Evolutionary conservation across 1,140 invertebrate species (phyloP).

Genomic region (Triops longicaudatus): DNA sequence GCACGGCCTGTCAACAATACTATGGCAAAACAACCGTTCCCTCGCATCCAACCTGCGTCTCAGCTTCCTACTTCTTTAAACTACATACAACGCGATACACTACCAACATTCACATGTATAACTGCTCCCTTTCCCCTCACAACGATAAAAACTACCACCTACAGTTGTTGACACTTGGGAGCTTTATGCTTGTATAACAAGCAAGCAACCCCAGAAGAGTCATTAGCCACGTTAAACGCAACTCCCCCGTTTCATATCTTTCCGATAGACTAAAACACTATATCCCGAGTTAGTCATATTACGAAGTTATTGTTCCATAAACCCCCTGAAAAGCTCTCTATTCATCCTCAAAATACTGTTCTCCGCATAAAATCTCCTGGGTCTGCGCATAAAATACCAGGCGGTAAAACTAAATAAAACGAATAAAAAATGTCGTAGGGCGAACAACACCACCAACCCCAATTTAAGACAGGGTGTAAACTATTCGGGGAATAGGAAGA

Average conservation of each 20-base stretch:
- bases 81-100: not conserved
- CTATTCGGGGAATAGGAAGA: not conserved
- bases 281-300: conserved; percentile 8
- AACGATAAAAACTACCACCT: not conserved
- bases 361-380: not conserved
- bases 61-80: not conserved
- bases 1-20: conserved; percentile 5
- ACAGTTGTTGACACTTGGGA: not conserved
- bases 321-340: not conserved
- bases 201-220: not conserved
- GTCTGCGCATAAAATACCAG: conserved; percentile 7
- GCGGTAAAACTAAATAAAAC: conserved; percentile 10
- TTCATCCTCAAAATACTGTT: not conserved
- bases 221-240: conserved; percentile 3
- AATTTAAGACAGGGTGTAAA: conserved; percentile 12
- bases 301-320: conserved; percentile 15
- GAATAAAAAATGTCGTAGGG: not conserved
- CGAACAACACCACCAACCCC: not conserved
- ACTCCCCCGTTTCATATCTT: not conserved
- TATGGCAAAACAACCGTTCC: not conserved
- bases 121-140: not conserved
- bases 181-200: not conserved
- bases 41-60: not conserved
- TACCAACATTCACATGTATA: not conserved
- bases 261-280: conserved; percentile 4